These are phyloP conservation scores for Myripristis murdjan DNA, from an alignment of 2,797 vertebrate species.

Conservation along the genomic window DNA sequence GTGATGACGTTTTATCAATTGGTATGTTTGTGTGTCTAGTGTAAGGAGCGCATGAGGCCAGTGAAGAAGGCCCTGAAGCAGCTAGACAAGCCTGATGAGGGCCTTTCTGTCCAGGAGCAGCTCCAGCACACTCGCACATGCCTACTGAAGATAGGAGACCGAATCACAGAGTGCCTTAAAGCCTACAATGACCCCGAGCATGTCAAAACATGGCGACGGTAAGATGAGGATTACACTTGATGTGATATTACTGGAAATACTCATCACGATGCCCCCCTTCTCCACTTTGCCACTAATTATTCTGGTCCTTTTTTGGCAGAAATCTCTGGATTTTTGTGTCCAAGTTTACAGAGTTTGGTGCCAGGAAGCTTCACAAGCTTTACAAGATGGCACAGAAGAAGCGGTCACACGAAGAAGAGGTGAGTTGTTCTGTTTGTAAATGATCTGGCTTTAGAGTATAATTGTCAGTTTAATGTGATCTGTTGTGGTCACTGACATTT, in stretches of 20 bases:
- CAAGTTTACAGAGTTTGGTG: constrained; percentile 99
- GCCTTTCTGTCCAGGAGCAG: constrained; percentile 95
- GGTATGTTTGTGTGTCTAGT: constrained; percentile 80
- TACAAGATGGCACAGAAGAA: constrained; percentile 99
- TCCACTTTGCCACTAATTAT: not conserved
- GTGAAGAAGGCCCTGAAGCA: constrained; percentile 99
- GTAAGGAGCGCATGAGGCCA: constrained; percentile 98
- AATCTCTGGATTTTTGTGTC: constrained; percentile 99
- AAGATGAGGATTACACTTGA: not conserved
- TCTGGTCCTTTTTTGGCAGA: constrained; percentile 77
- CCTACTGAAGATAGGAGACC: constrained; percentile 97
- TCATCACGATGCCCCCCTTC: not conserved
- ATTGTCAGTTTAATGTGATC: not conserved
- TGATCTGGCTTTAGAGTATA: not conserved
- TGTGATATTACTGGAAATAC: not conserved
- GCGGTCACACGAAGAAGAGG: constrained; percentile 95
- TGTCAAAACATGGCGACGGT: constrained; percentile 96
- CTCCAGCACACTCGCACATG: constrained; percentile 97
- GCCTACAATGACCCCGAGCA: constrained; percentile 95
- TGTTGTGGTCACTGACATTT: not conserved
- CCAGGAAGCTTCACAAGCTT: constrained; percentile 96
- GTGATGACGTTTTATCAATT: not conserved
- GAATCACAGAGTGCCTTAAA: constrained; percentile 99
- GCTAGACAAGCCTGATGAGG: constrained; percentile 97
- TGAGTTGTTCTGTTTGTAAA: constrained; percentile 52